Evolutionary conservation across 2,888 invertebrate species (phyloP).

Genomic region (Bhutanitis thaidina): DNA sequence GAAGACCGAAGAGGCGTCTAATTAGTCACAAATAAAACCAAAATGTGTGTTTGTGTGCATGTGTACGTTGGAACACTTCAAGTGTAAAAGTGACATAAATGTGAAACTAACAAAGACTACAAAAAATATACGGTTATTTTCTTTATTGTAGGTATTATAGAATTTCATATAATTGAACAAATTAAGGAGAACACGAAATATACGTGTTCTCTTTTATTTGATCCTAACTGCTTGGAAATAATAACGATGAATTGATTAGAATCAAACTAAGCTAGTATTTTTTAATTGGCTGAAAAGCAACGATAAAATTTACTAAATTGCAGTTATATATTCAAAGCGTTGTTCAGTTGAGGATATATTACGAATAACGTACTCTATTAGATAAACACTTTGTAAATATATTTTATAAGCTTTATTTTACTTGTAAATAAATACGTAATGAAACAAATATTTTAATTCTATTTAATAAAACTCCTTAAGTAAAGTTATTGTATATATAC

Average conservation of each 20-base stretch:
- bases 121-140: background rate
- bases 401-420: slow-evolving; percentile 1
- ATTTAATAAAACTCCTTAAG: slow-evolving; percentile 10
- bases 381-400: slow-evolving; percentile 18
- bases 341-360: slow-evolving; percentile 19
- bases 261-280: slow-evolving; percentile 47
- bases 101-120: slow-evolving; percentile 4
- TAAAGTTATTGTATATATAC: no score
- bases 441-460: slow-evolving; percentile 4
- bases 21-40: slow-evolving; percentile 1
- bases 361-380: slow-evolving; percentile 17
- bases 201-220: slow-evolving; percentile 58
- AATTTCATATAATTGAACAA: slow-evolving; percentile 35
- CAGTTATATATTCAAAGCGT: slow-evolving; percentile 30
- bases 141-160: slow-evolving; percentile 1
- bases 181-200: slow-evolving; percentile 47
- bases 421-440: slow-evolving; percentile 14
- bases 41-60: background rate
- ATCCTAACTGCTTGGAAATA: slow-evolving; percentile 27
- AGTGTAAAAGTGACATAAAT: slow-evolving; percentile 1
- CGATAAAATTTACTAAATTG: slow-evolving; percentile 7
- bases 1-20: background rate
- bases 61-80: background rate
- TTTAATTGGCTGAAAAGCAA: slow-evolving; percentile 17
- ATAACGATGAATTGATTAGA: slow-evolving; percentile 28